Percentiles rank a stretch among this genome's conserved stretches.
These are phyloP conservation scores for Sebastiscus tertius DNA, from an alignment of 2,797 vertebrate genomes.

Conservation along the genomic window DNA sequence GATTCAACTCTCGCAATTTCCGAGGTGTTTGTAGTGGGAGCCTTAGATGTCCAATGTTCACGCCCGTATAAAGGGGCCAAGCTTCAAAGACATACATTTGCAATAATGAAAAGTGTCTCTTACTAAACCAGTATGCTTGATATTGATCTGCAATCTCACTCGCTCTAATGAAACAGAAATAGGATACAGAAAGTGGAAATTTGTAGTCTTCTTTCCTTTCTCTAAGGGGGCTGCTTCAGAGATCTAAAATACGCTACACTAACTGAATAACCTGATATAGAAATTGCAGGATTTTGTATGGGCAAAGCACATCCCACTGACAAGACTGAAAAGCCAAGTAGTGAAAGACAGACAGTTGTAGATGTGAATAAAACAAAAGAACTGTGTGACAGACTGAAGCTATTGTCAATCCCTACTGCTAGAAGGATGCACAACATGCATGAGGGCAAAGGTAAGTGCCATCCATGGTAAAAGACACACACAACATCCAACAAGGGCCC, in stretches of 20 bases:
- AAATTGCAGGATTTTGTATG: neutral
- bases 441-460: slow-evolving; percentile 5
- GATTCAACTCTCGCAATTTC: neutral
- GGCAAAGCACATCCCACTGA: neutral
- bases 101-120: neutral
- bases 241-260: neutral
- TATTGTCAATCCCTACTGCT: slow-evolving; percentile 6
- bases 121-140: neutral
- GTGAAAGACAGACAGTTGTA: neutral
- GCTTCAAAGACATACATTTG: neutral
- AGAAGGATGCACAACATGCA: neutral
- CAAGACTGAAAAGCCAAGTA: neutral
- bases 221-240: neutral
- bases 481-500: neutral
- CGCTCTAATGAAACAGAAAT: neutral
- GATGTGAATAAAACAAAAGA: neutral
- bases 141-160: neutral
- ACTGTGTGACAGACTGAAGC: neutral
- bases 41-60: neutral
- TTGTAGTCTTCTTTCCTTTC: neutral
- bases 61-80: neutral
- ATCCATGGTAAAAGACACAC: neutral
- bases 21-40: neutral
- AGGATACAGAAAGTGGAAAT: neutral
- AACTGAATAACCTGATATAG: neutral